Evolutionary conservation across 1,140 invertebrate species (phyloP), one percentile per base, ranked within the genome.

Genomic region (Hyposmocoma kahamanoa): DNA sequence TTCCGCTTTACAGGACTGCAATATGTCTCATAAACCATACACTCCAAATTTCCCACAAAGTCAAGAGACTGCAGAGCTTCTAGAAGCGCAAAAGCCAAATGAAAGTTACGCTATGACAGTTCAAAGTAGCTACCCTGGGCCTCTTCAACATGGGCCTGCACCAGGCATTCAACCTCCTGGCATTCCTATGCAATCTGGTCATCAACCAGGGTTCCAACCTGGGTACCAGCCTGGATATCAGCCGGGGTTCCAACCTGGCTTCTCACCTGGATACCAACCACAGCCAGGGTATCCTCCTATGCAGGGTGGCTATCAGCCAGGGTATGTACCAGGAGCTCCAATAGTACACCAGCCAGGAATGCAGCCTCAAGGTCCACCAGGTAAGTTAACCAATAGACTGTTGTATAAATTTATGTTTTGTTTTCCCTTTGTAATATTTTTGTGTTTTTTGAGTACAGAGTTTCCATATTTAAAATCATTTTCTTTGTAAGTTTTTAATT

Each of bases 21-120:
- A 51, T 8, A 84, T 78, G 80, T 81, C 74, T 4, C 80, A 80
- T 47, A 78, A 79, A 54, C 81, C 77, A 47, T 78, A 84, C 30
- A 70, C 80, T 11, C 83, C 76, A 20, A 86, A 86, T 42, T 87
- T 85, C 44, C 83, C 84, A 10, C 30, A 38, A 19, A 69, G 62
- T 53, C 81, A 81, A 45, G 78, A 79, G 5, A 77, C 82, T 66
- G 67, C 47, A 20, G 71, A 72, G 15, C 77, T 82, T 11, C 44
- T 45, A 13, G 77, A 84, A 39, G 48, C 52, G 10, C 56, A 47
- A 0, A 80, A 74, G 21, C 26, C 38, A 30, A 54, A 62, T 42
- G 76, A 84, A 41, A 74, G 56, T 43, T 82, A 80, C 42, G 76
- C 78, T 9, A 59, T 74, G 60, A 62, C 68, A 36, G 63, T 71